Evolutionary conservation across 2,113 vertebrate species (phyloP).

Genomic region (Mobula hypostoma): DNA sequence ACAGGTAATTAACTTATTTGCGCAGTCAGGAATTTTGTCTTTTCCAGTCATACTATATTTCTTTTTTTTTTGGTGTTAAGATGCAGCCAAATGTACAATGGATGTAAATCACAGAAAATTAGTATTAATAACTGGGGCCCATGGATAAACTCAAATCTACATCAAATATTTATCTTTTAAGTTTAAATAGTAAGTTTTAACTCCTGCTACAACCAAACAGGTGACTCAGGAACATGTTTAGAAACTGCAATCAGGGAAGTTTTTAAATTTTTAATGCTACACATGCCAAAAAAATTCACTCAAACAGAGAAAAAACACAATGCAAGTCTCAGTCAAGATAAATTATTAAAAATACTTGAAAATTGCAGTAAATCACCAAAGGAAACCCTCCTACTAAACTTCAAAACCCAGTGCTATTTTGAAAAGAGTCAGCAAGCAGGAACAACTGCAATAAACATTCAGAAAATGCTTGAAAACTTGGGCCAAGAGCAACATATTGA

Average conservation of each 20-base stretch:
- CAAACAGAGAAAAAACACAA: not conserved
- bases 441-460: not conserved
- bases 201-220: not conserved
- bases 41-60: not conserved
- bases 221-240: not conserved
- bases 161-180: not conserved
- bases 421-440: not conserved
- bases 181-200: constrained; percentile 22
- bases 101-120: not conserved
- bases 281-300: not conserved
- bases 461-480: not conserved
- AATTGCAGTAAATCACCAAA: not conserved
- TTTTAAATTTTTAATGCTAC: constrained; percentile 23
- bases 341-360: constrained; percentile 12
- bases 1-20: not conserved
- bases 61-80: not conserved
- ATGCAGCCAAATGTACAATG: not conserved
- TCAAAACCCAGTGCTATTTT: not conserved
- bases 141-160: not conserved
- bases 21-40: not conserved
- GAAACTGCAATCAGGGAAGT: not conserved
- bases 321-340: not conserved
- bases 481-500: not conserved
- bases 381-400: not conserved
- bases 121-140: not conserved